Conservation (phyloP, 2,113 vertebrate species). For the Eupsittula cactorum region DNA sequence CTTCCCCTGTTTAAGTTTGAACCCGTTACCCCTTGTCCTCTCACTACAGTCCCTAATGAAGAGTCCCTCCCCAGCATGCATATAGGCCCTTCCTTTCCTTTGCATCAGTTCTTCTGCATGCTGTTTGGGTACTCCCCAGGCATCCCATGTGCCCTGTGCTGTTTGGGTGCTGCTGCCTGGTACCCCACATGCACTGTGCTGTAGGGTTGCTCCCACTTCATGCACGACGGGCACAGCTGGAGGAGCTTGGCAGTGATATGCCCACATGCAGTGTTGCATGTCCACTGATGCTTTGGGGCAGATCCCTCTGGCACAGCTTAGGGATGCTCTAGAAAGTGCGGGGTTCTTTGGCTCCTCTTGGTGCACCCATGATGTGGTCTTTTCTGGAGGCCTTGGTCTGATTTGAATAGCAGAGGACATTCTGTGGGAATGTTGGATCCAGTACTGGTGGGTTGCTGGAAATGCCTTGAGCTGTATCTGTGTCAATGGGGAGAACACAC, state of each 20-base stretch:
- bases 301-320: not conserved
- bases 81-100: not conserved
- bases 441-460: not conserved
- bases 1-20: too few species aligned
- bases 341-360: not conserved
- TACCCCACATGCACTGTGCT: not conserved
- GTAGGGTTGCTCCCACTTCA: not conserved
- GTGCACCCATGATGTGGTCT: not conserved
- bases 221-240: accelerated
- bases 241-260: not conserved
- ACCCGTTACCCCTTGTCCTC: too few species aligned
- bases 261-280: not conserved
- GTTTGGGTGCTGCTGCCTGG: not conserved
- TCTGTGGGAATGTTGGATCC: not conserved
- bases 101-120: not conserved
- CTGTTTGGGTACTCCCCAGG: not conserved
- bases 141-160: not conserved
- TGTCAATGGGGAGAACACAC: not conserved
- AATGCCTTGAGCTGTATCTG: not conserved
- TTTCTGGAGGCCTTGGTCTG: not conserved
- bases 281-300: not conserved
- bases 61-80: too few species aligned
- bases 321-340: not conserved
- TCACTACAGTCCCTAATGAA: too few species aligned
- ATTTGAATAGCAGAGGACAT: not conserved